Evolutionary conservation across 2,113 vertebrate genomes (phyloP), one percentile per base, ranked within the genome.

Genomic region (Grammomys surdaster): DNA sequence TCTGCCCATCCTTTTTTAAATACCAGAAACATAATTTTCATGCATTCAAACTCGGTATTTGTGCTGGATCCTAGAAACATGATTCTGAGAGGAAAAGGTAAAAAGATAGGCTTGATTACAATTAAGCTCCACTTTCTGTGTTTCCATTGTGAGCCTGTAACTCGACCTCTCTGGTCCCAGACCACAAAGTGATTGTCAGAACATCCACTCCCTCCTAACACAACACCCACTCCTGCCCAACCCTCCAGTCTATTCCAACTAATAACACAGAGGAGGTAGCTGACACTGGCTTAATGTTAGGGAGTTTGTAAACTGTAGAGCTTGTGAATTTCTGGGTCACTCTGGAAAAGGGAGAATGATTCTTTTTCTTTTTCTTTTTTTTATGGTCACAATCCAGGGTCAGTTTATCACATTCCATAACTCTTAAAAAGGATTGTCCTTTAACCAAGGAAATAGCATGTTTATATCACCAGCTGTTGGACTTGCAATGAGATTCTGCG

Each of bases 361-460:
- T 96, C 63, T 87, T 96, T 58, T 81, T 95, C 95, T 95, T 88
- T 65, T 65, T 28, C 94, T 70, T 87, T 96, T 58, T 81, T 95
- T 96, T 95, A 96, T 82, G n/a, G 77, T 58, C 86, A 94, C 91
- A 93, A 96, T 91, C 96, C 77, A 89, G 88, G 88, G 88, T 85
- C 80, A 93, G 75, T 90, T 97, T 95, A 96, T 96, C 77, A 91
- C 84, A 88, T 95, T 95, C 60, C 80, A 67, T 28, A 93, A 82
- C 76, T 93, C 94, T 92, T 88, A 56, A 92, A 96, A 92, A 91
- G 70, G 90, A 96, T 43, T 96, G 93, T 89, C 93, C 75, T 97
- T 95, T 97, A 93, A 85, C 51, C 84, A 88, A 84, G 92, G 60
- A 95, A 95, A 96, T 94, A 90, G 85, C 82, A 91, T 94, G 92